phyloP scores from a whole-genome alignment of 2,888 invertebrate genomes.

The Blastobasis lacticolella region DNA sequence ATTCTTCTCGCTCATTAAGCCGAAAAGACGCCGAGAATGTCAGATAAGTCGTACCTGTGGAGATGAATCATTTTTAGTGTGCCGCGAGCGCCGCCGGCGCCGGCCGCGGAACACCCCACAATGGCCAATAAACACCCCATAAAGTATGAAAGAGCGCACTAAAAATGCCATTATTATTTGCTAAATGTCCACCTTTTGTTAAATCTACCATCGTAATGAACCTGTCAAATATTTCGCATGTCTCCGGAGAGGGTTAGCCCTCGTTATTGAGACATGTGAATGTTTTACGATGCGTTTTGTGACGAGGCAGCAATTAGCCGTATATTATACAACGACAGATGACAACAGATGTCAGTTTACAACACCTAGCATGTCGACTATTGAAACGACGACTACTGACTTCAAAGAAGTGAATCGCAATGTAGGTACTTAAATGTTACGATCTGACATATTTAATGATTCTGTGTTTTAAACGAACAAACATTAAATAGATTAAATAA shows the following conservation, averaged over 20 bases:
- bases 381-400: no score
- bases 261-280: no score
- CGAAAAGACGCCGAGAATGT: conserved; percentile 45
- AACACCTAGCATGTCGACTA: no score
- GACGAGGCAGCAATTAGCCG: conserved; percentile 10
- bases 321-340: conserved; percentile 17
- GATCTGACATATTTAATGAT: no score
- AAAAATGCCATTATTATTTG: conserved; percentile 65
- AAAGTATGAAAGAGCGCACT: conserved; percentile 65
- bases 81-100: conserved; percentile 39
- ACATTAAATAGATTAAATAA: no score
- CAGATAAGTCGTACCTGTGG: conserved; percentile 46
- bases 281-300: conserved; percentile 17
- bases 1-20: conserved; percentile 51
- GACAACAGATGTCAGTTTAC: no score
- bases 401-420: no score
- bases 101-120: conserved; percentile 45
- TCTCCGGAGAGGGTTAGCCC: conserved; percentile 30
- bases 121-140: conserved; percentile 71
- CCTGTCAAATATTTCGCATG: conserved; percentile 49
- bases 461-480: no score
- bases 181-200: conserved; percentile 64
- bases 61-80: conserved; percentile 64
- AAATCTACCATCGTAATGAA: conserved; percentile 42
- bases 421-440: no score